A percentile compares a stretch with the other conserved stretches of the same genome.
Evolutionary conservation across 2,113 vertebrate genomes (phyloP).

Genomic region (Butastur rufipennis): DNA sequence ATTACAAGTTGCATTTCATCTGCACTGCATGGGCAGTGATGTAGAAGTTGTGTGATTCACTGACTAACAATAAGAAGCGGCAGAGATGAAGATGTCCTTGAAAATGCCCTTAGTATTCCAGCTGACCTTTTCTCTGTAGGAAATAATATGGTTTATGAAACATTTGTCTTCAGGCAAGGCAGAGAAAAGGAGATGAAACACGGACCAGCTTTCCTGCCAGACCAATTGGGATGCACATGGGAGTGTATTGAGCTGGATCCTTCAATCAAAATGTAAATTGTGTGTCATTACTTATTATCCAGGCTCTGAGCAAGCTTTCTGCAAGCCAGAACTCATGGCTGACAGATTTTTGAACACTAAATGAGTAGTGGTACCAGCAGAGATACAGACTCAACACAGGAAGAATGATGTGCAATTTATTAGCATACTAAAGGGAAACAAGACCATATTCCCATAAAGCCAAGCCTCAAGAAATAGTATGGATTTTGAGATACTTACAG

Average conservation of each 20-base stretch:
- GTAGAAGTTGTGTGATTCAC: neutral
- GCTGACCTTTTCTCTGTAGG: slow-evolving; percentile 27
- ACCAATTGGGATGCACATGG: neutral
- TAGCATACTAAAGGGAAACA: neutral
- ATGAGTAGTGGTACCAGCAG: neutral
- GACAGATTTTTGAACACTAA: slow-evolving; percentile 21
- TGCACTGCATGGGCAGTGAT: neutral
- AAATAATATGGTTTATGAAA: slow-evolving; percentile 18
- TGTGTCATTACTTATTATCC: slow-evolving; percentile 21
- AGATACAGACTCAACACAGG: neutral
- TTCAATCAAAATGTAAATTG: slow-evolving; percentile 42
- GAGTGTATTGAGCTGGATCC: neutral
- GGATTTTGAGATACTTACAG: neutral
- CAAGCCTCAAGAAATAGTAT: neutral
- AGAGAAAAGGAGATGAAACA: neutral
- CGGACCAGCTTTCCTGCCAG: neutral
- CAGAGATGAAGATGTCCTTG: slow-evolving; percentile 33
- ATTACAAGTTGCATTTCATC: neutral
- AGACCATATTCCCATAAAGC: neutral
- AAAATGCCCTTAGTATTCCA: slow-evolving; percentile 17
- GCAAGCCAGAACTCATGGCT: neutral
- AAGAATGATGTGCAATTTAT: neutral
- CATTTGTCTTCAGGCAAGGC: neutral
- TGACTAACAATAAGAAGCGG: neutral
- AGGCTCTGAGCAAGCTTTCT: neutral